phyloP scores from a whole-genome alignment of 2,113 vertebrate species.

The Callipepla californica region DNA sequence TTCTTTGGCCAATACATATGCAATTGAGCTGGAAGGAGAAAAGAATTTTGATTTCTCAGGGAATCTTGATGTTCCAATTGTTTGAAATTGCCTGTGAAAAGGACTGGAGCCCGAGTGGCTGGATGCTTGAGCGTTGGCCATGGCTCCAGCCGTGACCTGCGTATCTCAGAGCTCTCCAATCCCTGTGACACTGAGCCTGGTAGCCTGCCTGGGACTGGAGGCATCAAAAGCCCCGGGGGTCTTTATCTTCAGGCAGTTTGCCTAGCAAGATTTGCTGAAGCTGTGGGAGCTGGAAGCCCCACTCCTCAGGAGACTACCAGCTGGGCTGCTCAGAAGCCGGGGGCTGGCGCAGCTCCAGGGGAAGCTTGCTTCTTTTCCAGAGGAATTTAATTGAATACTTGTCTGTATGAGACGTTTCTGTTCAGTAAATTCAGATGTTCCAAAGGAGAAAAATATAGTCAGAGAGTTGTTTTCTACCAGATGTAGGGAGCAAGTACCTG shows the following conservation, averaged over 20 bases:
- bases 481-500: slow-evolving; percentile 15
- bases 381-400: slow-evolving; percentile 52
- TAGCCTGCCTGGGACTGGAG: neutral
- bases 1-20: slow-evolving; percentile 39
- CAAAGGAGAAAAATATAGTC: neutral
- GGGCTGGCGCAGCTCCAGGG: slow-evolving; percentile 34
- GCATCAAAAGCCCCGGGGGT: neutral
- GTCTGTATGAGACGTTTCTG: slow-evolving; percentile 41
- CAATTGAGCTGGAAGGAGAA: slow-evolving; percentile 36
- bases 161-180: neutral
- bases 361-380: slow-evolving; percentile 27
- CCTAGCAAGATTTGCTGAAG: slow-evolving; percentile 1
- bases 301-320: slow-evolving; percentile 32
- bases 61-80: slow-evolving; percentile 12
- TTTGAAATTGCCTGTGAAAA: slow-evolving; percentile 38
- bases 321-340: slow-evolving; percentile 19
- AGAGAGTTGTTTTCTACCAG: neutral
- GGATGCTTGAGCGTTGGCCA: neutral
- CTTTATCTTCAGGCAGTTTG: neutral
- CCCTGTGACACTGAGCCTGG: neutral
- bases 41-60: slow-evolving; percentile 26
- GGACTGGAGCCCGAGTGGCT: neutral
- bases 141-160: neutral
- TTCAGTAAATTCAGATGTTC: slow-evolving; percentile 38
- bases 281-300: slow-evolving; percentile 8